Base-by-base conservation (phyloP, 1,140 invertebrate genomes). In the Helicoverpa armigera region DNA sequence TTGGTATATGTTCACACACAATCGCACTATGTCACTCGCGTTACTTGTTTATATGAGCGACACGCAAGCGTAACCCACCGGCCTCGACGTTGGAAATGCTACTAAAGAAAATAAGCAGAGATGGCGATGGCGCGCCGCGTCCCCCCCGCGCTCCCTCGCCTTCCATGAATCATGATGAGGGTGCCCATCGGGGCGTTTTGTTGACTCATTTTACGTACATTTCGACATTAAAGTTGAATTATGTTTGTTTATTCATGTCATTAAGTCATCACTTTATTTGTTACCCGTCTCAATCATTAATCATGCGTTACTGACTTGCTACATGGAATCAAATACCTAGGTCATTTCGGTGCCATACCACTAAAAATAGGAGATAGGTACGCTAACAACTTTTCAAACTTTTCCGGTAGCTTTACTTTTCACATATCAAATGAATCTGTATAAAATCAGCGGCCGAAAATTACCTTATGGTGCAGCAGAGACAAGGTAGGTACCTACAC, bases 51-150 rank as follows among this genome's bases (percentile, higher is more conserved):
- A 85, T 79, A 72, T 84, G 82, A 74, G 67, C 79, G 76, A 79
- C 74, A 77, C 80, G 76, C n/a, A 11, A 81, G 79, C 75, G 83
- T 74, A 63, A 76, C 83, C 83, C 80, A 60, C 80, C 63, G 35
- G 18, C 79, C 31, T 76, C 80, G 84, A 72, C 81, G 87, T 83
- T 84, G 83, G 82, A 86, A 91, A 90, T 84, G 87, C 90, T 86
- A 93, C 92, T 94, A 88, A 89, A 90, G 86, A 89, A 92, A 90
- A 89, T 87, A 88, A 89, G 88, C 85, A 82, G 84, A 86, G 87
- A 94, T 91, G 90, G 92, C 90, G 89, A 88, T 88, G 92, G 91
- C 90, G 91, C 90, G 88, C 89, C 89, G 90, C 86, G 76, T 83
- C 85, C 87, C 82, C 89, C 86, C 84, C 80, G 83, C 73, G 48